phyloP scores from a whole-genome alignment of 2,113 vertebrate genomes.

The Muntiacus reevesi region DNA sequence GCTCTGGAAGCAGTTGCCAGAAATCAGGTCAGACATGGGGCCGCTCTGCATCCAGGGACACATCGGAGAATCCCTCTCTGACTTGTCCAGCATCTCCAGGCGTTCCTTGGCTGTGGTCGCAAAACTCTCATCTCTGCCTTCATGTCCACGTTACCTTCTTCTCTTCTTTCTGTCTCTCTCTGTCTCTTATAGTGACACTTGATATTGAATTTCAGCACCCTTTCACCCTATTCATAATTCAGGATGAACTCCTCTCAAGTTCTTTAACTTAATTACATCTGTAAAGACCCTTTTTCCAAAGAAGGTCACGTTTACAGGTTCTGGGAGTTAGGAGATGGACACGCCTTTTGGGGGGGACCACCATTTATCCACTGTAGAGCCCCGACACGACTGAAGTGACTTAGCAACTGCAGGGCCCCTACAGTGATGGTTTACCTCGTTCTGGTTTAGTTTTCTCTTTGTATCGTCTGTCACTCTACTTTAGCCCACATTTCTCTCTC shows the following conservation, averaged over 20 bases:
- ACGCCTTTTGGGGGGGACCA: background rate
- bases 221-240: background rate
- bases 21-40: background rate
- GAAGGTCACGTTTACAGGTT: background rate
- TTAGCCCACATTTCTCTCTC: background rate
- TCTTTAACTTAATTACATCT: background rate
- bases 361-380: background rate
- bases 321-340: background rate
- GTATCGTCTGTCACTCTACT: too few relatives aligned
- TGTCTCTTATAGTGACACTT: background rate
- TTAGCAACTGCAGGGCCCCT: background rate
- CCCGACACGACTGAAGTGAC: background rate
- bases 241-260: background rate
- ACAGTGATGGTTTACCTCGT: background rate
- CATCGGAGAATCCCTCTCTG: too few relatives aligned
- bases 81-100: background rate
- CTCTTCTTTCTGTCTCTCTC: background rate
- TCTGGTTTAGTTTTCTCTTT: background rate
- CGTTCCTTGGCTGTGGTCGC: fast-evolving
- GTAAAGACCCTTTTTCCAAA: background rate
- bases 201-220: background rate
- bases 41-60: background rate
- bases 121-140: background rate
- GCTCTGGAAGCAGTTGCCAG: background rate
- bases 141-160: fast-evolving